Evolutionary conservation across 1,140 invertebrate species (phyloP).

Genomic region (Myzus persicae): DNA sequence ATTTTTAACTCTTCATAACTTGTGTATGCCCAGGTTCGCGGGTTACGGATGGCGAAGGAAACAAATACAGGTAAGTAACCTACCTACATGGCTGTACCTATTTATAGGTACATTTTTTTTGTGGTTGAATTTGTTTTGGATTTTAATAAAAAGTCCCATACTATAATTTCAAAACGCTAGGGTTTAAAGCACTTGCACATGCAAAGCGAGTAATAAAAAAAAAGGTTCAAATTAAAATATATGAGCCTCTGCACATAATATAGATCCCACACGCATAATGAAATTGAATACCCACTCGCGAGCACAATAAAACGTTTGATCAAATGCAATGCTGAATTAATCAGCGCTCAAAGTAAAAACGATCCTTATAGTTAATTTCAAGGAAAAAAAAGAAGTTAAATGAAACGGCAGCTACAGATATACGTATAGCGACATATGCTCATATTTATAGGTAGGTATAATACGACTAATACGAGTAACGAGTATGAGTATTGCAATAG

Average conservation of each 20-base stretch:
- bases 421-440: not conserved
- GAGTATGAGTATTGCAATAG: not conserved
- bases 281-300: not conserved
- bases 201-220: not conserved
- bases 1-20: too few relatives aligned
- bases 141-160: not conserved
- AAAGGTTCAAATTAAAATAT: not conserved
- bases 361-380: not conserved
- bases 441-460: not conserved
- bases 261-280: not conserved
- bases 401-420: not conserved
- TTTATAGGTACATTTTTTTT: too few relatives aligned
- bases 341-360: not conserved
- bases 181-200: not conserved
- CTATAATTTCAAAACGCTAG: not conserved
- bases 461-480: too few relatives aligned
- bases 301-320: not conserved
- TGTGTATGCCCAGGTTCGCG: too few relatives aligned
- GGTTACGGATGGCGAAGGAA: too few relatives aligned
- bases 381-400: not conserved
- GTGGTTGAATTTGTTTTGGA: not conserved
- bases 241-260: not conserved
- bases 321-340: not conserved
- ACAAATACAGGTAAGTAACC: too few relatives aligned
- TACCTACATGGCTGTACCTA: too few relatives aligned